Evolutionary conservation across 2,888 invertebrate genomes (phyloP), one percentile per base, ranked within the genome.

Genomic region (Chrysotoxum bicinctum): DNA sequence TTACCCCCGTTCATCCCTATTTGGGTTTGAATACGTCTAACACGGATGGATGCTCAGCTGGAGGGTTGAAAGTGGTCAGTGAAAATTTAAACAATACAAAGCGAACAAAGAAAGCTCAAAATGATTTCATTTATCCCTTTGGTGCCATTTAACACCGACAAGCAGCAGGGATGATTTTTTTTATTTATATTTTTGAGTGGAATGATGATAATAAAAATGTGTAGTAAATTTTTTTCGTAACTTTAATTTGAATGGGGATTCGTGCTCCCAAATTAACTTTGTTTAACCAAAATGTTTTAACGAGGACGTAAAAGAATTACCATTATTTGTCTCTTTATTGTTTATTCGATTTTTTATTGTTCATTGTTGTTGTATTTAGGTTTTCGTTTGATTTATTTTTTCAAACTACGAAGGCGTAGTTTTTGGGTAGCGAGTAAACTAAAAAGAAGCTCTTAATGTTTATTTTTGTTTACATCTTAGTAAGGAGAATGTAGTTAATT

Each of bases 91-190:
- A 75, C 84, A 84, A 75, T 79, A 79, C 66, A 79, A 72, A 76
- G 66, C 37, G 66, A 80, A 79, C 84, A 84, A 80, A 75, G 84
- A 73, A 66, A 76, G 60, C 70, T 80, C 84, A 72, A 84, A 84
- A 84, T 84, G 75, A 79, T 84, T 84, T 84, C 75, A 80, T 84
- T 84, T 80, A 79, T 84, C 84, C 84, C 84, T 80, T 84, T 84
- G 84, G 84, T 84, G 84, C 60, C 70, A 79, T 84, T 84, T 84
- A 75, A 72, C 62, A 79, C 75, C 66, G 80, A 37, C 66, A 69
- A 72, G 48, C 62, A 48, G 70, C 66, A 79, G 75, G 52, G 37
- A 75, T 56, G 37, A 70, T 16, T 43, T 70, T 70, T n/a, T 50
- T 58, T 48, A 52, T 73, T 68, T 43, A 54, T 69, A 30, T 21